These are phyloP conservation scores for Ennomos fuscantarius DNA, from an alignment of 2,888 invertebrate genomes.

Conservation along the genomic window DNA sequence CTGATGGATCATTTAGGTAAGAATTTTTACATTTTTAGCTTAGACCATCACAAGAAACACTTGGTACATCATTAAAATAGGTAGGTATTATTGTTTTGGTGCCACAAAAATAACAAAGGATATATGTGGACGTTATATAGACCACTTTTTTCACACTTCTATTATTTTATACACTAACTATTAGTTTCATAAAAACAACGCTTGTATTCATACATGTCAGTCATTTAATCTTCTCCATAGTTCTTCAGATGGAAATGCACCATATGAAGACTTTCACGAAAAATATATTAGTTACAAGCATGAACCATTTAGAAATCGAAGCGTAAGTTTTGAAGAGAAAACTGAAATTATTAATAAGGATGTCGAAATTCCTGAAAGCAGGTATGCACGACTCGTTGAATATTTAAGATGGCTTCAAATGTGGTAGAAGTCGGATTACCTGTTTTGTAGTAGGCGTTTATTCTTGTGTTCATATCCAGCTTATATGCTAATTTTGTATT, in stretches of 20 bases:
- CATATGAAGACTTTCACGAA: conserved; percentile 92
- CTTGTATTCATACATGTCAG: conserved; percentile 69
- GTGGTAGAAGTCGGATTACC: conserved; percentile 16
- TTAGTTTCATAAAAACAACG: conserved; percentile 18
- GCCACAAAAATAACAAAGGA: conserved; percentile 12
- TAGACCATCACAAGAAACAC: conserved; percentile 17
- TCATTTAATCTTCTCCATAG: conserved; percentile 80
- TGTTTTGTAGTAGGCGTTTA: conserved; percentile 3
- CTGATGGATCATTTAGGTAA: conserved; percentile 82
- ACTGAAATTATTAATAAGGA: conserved; percentile 70
- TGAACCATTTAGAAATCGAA: conserved; percentile 90
- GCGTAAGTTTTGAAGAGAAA: conserved; percentile 89
- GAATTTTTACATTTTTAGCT: conserved; percentile 2
- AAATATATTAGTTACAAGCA: conserved; percentile 90
- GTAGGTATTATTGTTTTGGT: not conserved
- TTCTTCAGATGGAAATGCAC: conserved; percentile 84
- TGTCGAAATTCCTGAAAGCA: conserved; percentile 60
- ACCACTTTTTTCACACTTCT: not conserved
- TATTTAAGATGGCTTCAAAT: conserved; percentile 21
- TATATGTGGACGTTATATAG: conserved; percentile 1
- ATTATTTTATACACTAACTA: conserved; percentile 6
- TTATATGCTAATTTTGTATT: conserved; percentile 2
- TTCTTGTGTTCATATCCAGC: conserved; percentile 7
- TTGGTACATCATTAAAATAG: too few species aligned
- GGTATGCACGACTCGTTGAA: conserved; percentile 63